Conservation (phyloP, 2,888 invertebrate species). For the Busseola fusca region DNA sequence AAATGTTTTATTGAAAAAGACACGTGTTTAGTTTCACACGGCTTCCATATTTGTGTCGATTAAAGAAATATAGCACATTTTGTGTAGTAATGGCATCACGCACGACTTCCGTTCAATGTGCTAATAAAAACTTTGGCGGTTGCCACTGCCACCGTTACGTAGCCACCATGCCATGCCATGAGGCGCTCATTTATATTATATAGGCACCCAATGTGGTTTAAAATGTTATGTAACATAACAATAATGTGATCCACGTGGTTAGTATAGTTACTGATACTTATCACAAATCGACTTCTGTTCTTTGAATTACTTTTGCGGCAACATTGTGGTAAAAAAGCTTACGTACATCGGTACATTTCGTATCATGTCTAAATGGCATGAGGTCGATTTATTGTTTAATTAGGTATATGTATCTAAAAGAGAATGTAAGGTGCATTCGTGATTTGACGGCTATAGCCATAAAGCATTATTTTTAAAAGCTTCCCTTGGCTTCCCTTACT, state of each 20-base stretch:
- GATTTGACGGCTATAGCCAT: too few species aligned
- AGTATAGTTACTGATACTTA: background rate
- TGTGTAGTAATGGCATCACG: constrained; percentile 57
- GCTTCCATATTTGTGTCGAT: constrained; percentile 46
- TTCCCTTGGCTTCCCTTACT: background rate
- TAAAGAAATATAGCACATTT: constrained; percentile 56
- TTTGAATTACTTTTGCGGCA: constrained; percentile 11
- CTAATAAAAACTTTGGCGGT: constrained; percentile 61
- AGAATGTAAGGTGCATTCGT: too few species aligned
- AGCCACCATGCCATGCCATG: constrained; percentile 28
- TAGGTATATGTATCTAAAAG: background rate
- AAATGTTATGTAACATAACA: constrained; percentile 32
- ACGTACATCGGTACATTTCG: background rate
- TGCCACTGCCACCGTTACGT: constrained; percentile 26
- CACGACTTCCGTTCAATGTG: constrained; percentile 62
- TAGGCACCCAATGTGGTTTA: constrained; percentile 27
- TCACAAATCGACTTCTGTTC: background rate
- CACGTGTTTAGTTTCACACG: constrained; percentile 59
- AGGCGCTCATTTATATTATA: constrained; percentile 16
- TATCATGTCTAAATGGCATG: background rate
- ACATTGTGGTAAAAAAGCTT: background rate
- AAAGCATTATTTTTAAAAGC: background rate
- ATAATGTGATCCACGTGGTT: constrained; percentile 20
- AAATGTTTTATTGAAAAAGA: constrained; percentile 17
- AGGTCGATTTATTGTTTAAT: background rate